Evolutionary conservation across 2,888 invertebrate genomes (phyloP), one percentile per base, ranked within the genome.

Genomic region (Calephelis perditalis): DNA sequence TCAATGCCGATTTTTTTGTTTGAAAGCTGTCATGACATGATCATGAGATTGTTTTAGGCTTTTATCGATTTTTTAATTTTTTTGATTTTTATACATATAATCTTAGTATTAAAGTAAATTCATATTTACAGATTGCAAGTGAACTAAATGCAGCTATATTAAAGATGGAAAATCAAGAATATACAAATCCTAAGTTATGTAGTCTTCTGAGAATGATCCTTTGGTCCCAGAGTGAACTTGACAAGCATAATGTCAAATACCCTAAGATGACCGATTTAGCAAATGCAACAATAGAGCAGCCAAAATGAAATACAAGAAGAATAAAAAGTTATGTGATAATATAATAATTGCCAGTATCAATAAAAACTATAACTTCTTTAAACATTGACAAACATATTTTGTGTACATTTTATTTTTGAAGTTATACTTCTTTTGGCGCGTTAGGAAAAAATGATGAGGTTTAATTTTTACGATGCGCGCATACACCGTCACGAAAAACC

Each of bases 101-200:
- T 40, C 7, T 40, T 8, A 7, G 40, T 40, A 40, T 40, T 40
- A 11, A 40, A 63, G 64, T 63, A 40, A 37, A 44, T 58, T 37
- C n/a, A 26, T 47, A n/a, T 58, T 62, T 63, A 58, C 77, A 96
- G 96, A 96, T 99, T 76, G 99, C 99, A 35, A 98, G 98, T 89
- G 98, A 99, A 90, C 92, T 99, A 15, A 99, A 99, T 86, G 97
- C 98, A 57, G 98, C 99, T n/a, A 98, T 99, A 71, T 89, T 99
- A 60, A 96, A 97, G 79, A 96, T 96, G 91, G 98, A 99, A 80
- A 96, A 97, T 74, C 95, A 96, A 78, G 97, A 97, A 77, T 95
- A 96, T 57, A 97, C 97, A 1, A 96, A 96, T 63, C 98, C 98
- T 3, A 96, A 98, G 79, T 92, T 99, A 62, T 97, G 97, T 76